Conservation (phyloP, 2,113 vertebrate species). For the Heteronetta atricapilla region DNA sequence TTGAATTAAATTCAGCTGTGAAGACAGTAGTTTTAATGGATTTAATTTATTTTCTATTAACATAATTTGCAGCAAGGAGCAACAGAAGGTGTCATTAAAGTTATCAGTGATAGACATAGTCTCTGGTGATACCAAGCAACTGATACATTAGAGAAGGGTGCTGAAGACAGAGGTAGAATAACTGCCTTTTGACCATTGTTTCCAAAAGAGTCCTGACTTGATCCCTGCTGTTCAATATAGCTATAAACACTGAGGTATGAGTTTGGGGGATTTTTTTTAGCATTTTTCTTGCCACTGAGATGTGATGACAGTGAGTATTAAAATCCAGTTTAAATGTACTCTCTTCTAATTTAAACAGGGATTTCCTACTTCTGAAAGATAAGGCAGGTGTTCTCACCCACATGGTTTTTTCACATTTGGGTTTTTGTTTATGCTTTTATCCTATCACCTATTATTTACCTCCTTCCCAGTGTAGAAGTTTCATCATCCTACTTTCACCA, state of each 20-base stretch:
- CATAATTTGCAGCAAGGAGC: not conserved
- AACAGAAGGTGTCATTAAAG: not conserved
- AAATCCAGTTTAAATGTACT: not conserved
- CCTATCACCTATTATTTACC: not conserved
- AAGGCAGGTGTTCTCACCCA: not conserved
- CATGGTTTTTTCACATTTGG: not conserved
- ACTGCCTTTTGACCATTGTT: not conserved
- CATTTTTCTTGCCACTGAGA: not conserved
- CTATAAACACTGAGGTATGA: not conserved
- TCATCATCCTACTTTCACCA: not conserved
- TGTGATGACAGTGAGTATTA: not conserved
- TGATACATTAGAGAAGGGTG: not conserved
- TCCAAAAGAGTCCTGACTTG: not conserved
- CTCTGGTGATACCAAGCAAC: not conserved
- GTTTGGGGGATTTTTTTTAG: not conserved
- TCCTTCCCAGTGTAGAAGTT: not conserved
- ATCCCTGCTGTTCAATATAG: not conserved
- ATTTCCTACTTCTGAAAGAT: not conserved
- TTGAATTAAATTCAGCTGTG: slow-evolving; percentile 33
- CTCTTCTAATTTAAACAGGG: not conserved
- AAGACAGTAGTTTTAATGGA: slow-evolving; percentile 44
- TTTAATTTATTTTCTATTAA: slow-evolving; percentile 55
- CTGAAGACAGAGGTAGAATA: not conserved
- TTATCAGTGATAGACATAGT: not conserved
- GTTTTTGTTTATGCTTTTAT: not conserved